Evolutionary conservation across 1,140 invertebrate species (phyloP).

Genomic region (Phymastichus coffea): DNA sequence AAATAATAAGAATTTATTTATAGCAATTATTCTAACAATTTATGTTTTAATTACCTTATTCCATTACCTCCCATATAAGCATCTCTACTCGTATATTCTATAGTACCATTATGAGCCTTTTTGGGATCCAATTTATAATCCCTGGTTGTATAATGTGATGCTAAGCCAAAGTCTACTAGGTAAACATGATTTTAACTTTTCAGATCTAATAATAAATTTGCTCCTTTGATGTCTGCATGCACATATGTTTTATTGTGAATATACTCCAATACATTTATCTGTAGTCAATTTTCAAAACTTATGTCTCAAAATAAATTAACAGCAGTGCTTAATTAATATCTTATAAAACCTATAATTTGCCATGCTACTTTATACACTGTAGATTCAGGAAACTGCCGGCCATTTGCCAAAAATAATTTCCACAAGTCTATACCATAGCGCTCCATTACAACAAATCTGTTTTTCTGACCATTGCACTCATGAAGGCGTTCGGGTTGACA

Average conservation of each 20-base stretch:
- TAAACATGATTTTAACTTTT: constrained; percentile 76
- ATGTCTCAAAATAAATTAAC: background rate
- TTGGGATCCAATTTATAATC: constrained; percentile 85
- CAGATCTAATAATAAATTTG: constrained; percentile 80
- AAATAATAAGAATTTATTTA: constrained; percentile 16
- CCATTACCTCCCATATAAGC: constrained; percentile 76
- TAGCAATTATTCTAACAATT: background rate
- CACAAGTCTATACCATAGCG: constrained; percentile 88
- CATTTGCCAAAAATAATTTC: constrained; percentile 73
- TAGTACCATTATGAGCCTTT: constrained; percentile 92
- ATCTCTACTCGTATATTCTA: constrained; percentile 92
- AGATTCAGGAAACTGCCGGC: constrained; percentile 67
- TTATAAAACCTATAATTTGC: constrained; percentile 70
- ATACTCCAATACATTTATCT: constrained; percentile 85
- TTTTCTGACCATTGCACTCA: constrained; percentile 72
- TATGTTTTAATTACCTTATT: no score
- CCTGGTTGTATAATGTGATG: constrained; percentile 67
- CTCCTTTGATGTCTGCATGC: constrained; percentile 91
- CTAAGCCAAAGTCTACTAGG: constrained; percentile 93
- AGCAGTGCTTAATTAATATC: no score
- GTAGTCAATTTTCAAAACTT: constrained; percentile 13
- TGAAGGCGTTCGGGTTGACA: no score
- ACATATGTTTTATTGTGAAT: constrained; percentile 84
- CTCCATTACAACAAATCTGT: constrained; percentile 90
- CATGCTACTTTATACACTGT: constrained; percentile 79